phyloP scores from a whole-genome alignment of 2,113 vertebrate genomes.

The Pseudopipra pipra region DNA sequence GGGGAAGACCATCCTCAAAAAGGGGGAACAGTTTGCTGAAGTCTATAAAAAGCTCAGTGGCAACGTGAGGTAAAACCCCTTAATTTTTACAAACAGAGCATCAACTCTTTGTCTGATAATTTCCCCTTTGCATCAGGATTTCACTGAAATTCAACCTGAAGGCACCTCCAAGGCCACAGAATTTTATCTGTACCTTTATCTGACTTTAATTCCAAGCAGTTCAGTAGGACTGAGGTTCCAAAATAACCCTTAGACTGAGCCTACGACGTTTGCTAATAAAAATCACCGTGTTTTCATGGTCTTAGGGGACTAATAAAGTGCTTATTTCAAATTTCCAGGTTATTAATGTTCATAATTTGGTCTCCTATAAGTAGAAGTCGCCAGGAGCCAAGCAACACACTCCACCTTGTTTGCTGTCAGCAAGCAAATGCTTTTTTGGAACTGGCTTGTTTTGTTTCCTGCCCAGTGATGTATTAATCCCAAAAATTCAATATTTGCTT shows the following conservation, averaged over 20 bases:
- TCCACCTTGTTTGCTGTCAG: background rate
- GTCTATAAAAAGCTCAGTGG: background rate
- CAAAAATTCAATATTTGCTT: conserved; percentile 31
- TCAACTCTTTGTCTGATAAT: background rate
- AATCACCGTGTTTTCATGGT: background rate
- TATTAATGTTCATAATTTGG: background rate
- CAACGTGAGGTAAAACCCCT: background rate
- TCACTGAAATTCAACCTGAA: background rate
- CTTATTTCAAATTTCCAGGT: background rate
- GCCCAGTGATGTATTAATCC: conserved; percentile 28
- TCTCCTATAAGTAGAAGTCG: background rate
- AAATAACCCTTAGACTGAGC: background rate
- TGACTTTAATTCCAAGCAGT: background rate
- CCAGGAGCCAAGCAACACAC: background rate
- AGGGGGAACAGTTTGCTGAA: background rate
- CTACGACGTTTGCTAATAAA: background rate
- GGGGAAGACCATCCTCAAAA: background rate
- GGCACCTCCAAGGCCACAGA: background rate
- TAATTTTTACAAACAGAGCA: background rate
- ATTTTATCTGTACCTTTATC: background rate
- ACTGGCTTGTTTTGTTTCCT: background rate
- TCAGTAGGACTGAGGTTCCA: background rate
- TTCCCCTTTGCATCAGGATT: background rate
- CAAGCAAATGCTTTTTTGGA: background rate
- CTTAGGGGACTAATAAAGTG: background rate